Percentiles rank a stretch among this genome's conserved stretches.
Conservation (phyloP, 1,140 invertebrate genomes). For the Drosophila azteca region DNA sequence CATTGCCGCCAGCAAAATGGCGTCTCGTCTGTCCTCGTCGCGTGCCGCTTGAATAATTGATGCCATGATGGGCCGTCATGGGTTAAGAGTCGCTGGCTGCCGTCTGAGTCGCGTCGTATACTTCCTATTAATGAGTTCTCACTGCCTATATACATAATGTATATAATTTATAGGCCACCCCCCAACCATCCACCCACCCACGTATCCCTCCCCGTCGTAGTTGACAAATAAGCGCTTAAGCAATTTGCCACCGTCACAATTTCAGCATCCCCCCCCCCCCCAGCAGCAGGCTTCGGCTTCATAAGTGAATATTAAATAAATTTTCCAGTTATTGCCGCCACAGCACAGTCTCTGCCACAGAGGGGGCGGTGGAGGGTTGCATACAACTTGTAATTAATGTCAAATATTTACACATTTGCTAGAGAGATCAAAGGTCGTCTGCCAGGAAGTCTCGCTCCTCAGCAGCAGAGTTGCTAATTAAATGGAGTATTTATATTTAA, state of each 20-base stretch:
- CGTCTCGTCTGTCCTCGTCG: slow-evolving; percentile 55
- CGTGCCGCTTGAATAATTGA: slow-evolving; percentile 71
- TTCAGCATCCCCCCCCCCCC: slow-evolving; percentile 10
- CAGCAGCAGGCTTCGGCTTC: slow-evolving; percentile 29
- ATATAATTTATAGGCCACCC: slow-evolving; percentile 36
- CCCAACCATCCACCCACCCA: slow-evolving; percentile 24
- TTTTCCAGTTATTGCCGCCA: slow-evolving; percentile 75
- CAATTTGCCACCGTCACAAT: slow-evolving; percentile 69
- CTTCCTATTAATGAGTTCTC: slow-evolving; percentile 75
- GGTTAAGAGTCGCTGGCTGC: slow-evolving; percentile 49
- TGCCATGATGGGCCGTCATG: slow-evolving; percentile 45
- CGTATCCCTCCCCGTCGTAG: slow-evolving; percentile 63
- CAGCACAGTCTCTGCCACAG: no score
- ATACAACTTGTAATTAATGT: slow-evolving; percentile 81
- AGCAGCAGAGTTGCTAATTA: slow-evolving; percentile 70
- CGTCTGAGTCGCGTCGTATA: slow-evolving; percentile 21
- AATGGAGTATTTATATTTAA: slow-evolving; percentile 82
- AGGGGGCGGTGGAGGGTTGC: slow-evolving; percentile 36
- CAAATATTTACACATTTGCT: slow-evolving; percentile 79
- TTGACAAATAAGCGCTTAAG: slow-evolving; percentile 81
- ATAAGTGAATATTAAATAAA: slow-evolving; percentile 82
- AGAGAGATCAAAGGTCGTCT: slow-evolving; percentile 77
- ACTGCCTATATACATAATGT: slow-evolving; percentile 64
- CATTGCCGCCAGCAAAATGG: slow-evolving; percentile 47
- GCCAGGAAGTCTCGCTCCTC: slow-evolving; percentile 45